A percentile compares a stretch with the other conserved stretches of the same genome.
Conservation (phyloP, 2,888 invertebrate genomes). For the Idaea straminata region DNA sequence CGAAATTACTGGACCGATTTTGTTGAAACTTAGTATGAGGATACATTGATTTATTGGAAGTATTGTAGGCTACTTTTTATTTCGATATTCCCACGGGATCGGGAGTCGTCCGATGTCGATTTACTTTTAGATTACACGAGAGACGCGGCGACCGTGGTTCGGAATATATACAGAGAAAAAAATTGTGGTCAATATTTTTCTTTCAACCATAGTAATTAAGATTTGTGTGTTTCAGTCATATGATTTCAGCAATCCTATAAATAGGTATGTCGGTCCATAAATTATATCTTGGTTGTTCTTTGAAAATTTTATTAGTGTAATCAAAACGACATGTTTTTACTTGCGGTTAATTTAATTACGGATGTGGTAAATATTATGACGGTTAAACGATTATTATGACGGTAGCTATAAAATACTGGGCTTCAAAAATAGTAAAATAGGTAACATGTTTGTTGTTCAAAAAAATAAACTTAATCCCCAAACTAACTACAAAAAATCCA, state of each 20-base stretch:
- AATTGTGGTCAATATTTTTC: background rate
- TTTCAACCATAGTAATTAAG: background rate
- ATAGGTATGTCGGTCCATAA: slow-evolving; percentile 4
- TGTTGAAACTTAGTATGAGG: too few species aligned
- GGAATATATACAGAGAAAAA: background rate
- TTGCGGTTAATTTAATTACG: slow-evolving; percentile 34
- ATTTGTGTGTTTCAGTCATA: background rate
- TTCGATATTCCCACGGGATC: too few species aligned
- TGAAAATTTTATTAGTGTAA: slow-evolving; percentile 21
- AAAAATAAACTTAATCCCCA: too few species aligned
- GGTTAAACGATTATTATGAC: background rate
- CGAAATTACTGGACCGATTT: too few species aligned
- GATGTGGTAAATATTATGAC: slow-evolving; percentile 40
- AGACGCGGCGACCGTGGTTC: too few species aligned
- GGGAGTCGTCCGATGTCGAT: too few species aligned
- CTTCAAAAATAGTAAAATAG: background rate
- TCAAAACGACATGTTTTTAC: slow-evolving; percentile 29
- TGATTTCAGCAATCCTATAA: background rate
- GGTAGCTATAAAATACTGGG: background rate
- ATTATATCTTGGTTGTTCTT: slow-evolving; percentile 23
- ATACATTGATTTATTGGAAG: too few species aligned
- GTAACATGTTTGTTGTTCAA: too few species aligned
- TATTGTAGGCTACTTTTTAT: too few species aligned
- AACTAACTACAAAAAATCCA: too few species aligned
- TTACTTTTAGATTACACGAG: too few species aligned